Evolutionary conservation across 2,888 invertebrate species (phyloP).

Genomic region (Agrochola lota): DNA sequence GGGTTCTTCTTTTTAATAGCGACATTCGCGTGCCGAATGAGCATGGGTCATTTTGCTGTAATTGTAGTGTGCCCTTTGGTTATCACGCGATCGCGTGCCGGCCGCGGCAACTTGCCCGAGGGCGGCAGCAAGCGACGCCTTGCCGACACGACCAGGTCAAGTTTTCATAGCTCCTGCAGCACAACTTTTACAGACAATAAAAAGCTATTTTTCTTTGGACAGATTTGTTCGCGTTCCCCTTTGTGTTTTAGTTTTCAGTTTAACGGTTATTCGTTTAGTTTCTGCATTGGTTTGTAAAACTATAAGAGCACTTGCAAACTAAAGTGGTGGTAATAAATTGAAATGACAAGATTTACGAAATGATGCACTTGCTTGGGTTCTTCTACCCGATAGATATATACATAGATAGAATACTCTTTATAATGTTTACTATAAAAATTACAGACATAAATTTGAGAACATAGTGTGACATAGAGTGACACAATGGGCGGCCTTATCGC

Average conservation of each 20-base stretch:
- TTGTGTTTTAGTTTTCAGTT: conserved; percentile 53
- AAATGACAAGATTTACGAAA: conserved; percentile 7
- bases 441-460: no score
- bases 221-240: conserved; percentile 45
- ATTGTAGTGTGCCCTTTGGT: conserved; percentile 82
- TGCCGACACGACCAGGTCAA: conserved; percentile 59
- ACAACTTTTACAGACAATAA: conserved; percentile 61
- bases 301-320: conserved; percentile 39
- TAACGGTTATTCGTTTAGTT: conserved; percentile 46
- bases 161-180: conserved; percentile 51
- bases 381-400: neutral
- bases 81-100: conserved; percentile 86
- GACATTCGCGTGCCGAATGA: conserved; percentile 83
- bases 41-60: conserved; percentile 82
- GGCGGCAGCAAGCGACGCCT: conserved; percentile 51
- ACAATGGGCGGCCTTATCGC: no score
- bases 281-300: conserved; percentile 39
- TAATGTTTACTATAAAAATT: no score
- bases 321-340: conserved; percentile 7
- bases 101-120: conserved; percentile 29
- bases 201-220: conserved; percentile 53
- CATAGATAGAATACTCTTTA: no score
- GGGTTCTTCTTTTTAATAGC: conserved; percentile 78
- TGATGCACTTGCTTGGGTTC: neutral
- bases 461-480: no score